Evolutionary conservation across 1,140 invertebrate genomes (phyloP).

Genomic region (Apis florea): DNA sequence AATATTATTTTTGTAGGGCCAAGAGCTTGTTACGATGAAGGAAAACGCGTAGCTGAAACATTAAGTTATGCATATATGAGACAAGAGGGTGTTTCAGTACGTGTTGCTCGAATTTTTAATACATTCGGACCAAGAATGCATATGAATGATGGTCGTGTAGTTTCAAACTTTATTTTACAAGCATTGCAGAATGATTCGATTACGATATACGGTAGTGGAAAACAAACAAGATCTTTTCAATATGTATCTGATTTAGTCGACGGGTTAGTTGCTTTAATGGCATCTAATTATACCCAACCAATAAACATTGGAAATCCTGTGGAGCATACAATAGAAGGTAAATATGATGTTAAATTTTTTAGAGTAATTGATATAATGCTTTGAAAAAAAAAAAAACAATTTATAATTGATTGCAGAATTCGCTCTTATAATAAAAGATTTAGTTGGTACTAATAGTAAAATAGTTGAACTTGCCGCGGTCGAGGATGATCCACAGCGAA

Average conservation of each 20-base stretch:
- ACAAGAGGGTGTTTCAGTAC: conserved; percentile 96
- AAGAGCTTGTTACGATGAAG: conserved; percentile 99
- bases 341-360: conserved; percentile 2
- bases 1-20: conserved; percentile 82
- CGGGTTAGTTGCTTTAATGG: conserved; percentile 96
- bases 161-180: conserved; percentile 99
- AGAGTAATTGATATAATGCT: neutral
- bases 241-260: conserved; percentile 99
- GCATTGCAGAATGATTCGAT: conserved; percentile 96
- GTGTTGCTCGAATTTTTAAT: conserved; percentile 99
- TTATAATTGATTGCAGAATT: conserved; percentile 87
- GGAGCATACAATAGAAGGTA: conserved; percentile 96
- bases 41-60: conserved; percentile 98
- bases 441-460: conserved; percentile 92
- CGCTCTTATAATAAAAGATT: conserved; percentile 93
- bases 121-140: conserved; percentile 99
- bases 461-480: conserved; percentile 91
- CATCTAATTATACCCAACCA: conserved; percentile 95
- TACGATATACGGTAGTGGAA: conserved; percentile 97
- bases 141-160: conserved; percentile 98
- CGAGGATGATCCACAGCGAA: conserved; percentile 96
- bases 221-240: conserved; percentile 98
- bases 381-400: neutral
- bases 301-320: conserved; percentile 99
- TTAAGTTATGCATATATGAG: conserved; percentile 98